Evolutionary conservation across 2,797 vertebrate species (phyloP), one percentile per base, ranked within the genome.

Genomic region (Gallinago solitaria): DNA sequence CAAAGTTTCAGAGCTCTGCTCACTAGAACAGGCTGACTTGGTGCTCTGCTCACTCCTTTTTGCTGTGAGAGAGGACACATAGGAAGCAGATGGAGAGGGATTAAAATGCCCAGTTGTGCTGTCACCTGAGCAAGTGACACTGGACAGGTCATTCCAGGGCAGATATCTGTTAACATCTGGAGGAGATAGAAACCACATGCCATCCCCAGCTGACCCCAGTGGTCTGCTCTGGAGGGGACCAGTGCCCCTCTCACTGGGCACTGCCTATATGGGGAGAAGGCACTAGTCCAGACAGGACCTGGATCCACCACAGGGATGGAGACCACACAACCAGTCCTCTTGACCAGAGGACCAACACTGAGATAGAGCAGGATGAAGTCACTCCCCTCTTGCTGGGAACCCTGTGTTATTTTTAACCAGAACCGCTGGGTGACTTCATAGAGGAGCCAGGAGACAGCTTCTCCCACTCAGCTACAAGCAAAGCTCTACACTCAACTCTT

Each of bases 81-180:
- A 8, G 7, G n/a, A 61, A 83, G 53, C n/a, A 69, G 68, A 33
- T 1, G 9, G 47, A 71, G 2, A 5, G 53, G 21, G 32, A 59
- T 47, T 21, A 32, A 32, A 89, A 37, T 11, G 2, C 21, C 57
- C 2, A 1, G 45, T 37, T 17, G 16, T 30, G 50, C 54, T 57
- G 73, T 41, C 88, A 77, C 70, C 81, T 21, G 14, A 75, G 41
- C 16, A 24, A 57, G 67, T 11, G 74, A 70, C 74, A 45, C 32
- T 0, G 4, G 19, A n/a, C 18, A 35, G 32, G 39, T 6, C 65
- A 23, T 0, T 7, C 60, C 1, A 0, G 8, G 16, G 14, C 56
- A 77, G 45, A 20, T 7, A 14, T 7, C 9, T 10, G 2, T 37
- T 5, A 35, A 30, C 1, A 2, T 33, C 50, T 15, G 24, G 2